These are phyloP conservation scores for Ctenicera cuprea DNA, from an alignment of 2,888 invertebrate species.

Conservation along the genomic window DNA sequence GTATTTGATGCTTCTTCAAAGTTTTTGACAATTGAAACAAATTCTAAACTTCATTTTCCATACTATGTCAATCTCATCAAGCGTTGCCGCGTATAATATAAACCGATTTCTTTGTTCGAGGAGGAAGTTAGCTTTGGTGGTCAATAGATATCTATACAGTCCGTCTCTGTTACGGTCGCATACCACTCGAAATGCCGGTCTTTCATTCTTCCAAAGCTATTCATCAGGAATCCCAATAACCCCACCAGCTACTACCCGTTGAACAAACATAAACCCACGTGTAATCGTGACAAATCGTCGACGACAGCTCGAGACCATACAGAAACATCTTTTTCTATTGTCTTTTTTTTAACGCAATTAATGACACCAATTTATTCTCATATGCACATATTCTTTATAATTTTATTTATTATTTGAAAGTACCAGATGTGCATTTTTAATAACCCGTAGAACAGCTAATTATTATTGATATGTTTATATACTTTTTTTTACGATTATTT, in stretches of 20 bases:
- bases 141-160: conserved; percentile 24
- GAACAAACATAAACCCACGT: conserved; percentile 46
- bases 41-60: too few species aligned
- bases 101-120: not conserved
- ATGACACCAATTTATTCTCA: too few species aligned
- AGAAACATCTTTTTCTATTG: not conserved
- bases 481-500: conserved; percentile 20
- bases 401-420: conserved; percentile 17
- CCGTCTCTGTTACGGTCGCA: conserved; percentile 46
- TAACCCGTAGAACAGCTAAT: not conserved
- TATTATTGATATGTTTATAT: conserved; percentile 1
- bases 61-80: too few species aligned
- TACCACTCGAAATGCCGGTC: conserved; percentile 51
- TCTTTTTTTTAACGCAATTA: not conserved
- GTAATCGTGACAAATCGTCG: conserved; percentile 19
- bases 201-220: conserved; percentile 52
- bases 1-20: too few species aligned
- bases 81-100: too few species aligned
- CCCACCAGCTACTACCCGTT: conserved; percentile 46
- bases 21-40: too few species aligned
- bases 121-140: conserved; percentile 22
- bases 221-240: conserved; percentile 54
- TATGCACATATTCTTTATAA: too few species aligned
- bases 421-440: not conserved
- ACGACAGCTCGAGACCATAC: not conserved